Evolutionary conservation across 2,888 invertebrate species (phyloP), one percentile per base, ranked within the genome.

Genomic region (Buathra laborator): DNA sequence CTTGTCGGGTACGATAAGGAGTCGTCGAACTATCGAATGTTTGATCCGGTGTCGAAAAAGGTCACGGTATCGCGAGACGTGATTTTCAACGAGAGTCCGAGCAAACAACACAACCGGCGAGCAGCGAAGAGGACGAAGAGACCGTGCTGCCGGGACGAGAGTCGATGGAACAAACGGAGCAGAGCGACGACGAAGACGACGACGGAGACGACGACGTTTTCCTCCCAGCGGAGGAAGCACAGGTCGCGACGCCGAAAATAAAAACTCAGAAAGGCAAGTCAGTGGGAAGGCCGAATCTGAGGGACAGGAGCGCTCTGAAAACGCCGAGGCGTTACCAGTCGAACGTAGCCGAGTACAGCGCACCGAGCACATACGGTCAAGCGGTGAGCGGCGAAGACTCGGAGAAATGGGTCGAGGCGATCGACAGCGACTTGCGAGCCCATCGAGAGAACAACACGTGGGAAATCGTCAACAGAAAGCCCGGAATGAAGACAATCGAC

Each of bases 21-120:
- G 4, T 86, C 84, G 0, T 72, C 86, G 24, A 86, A 86, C 24
- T 84, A 86, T 66, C 75, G 86, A 0, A 51, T 86, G 0, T 84
- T 59, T 29, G 81, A 84, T 46, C 76, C 82, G 12, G 48, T 29
- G 37, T 12, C 53, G 2, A 77, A 74, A 29, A 86, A 81, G 10
- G 77, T 83, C 16, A 44, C 71, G 12, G 80, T 80, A 5, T 72
- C 67, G 4, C n/a, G 80, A 14, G 80, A 80, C 9, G 44, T 74
- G 1, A 46, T 76, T 1, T 80, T 85, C 43, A 71, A 59, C 37
- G 81, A 76, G 24, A 2, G n/a, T 24, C 24, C 62, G 75, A 32
- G 66, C 70, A 9, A 67, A 80, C 10, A 16, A 43, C 0, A 2
- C 24, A 14, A 43, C 2, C 51, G 44, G 59, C 43, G 12, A 43